Conservation (phyloP, 2,113 vertebrate genomes). For the Malurus cyaneus region DNA sequence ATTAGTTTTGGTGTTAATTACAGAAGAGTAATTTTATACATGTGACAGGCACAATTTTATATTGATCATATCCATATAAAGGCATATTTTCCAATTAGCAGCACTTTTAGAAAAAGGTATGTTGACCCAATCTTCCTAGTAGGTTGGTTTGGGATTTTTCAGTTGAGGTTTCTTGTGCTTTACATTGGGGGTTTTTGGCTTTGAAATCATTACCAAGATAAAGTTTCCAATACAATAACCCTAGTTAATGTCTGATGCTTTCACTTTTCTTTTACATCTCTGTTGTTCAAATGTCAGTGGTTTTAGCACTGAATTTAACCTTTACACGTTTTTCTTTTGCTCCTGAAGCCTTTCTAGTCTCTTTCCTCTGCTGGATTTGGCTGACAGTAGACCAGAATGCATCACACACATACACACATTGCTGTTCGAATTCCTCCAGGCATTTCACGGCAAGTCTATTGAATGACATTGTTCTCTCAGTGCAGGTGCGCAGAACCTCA, state of each 20-base stretch:
- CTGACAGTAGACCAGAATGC: neutral
- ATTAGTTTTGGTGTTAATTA: conserved; percentile 3
- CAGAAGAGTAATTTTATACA: neutral
- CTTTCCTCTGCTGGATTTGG: conserved; percentile 30
- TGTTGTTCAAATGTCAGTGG: conserved; percentile 71
- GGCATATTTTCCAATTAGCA: neutral
- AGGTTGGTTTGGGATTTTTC: neutral
- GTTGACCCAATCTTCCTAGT: neutral
- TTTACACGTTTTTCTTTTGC: conserved; percentile 46
- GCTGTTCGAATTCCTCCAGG: conserved; percentile 4
- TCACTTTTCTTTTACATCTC: conserved; percentile 50
- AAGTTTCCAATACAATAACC: conserved; percentile 57
- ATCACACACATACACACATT: neutral
- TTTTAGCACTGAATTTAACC: conserved; percentile 70
- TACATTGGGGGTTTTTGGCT: neutral
- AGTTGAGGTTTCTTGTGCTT: neutral
- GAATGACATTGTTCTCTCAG: neutral
- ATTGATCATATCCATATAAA: neutral
- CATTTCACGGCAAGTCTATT: neutral
- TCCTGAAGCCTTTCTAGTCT: conserved; percentile 27
- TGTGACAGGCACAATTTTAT: neutral
- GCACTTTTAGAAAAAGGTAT: neutral
- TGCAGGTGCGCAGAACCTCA: neutral
- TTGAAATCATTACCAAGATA: conserved; percentile 25
- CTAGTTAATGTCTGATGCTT: conserved; percentile 28